These are phyloP conservation scores for Aratinga solstitialis DNA, from an alignment of 2,797 vertebrate species.

Conservation along the genomic window DNA sequence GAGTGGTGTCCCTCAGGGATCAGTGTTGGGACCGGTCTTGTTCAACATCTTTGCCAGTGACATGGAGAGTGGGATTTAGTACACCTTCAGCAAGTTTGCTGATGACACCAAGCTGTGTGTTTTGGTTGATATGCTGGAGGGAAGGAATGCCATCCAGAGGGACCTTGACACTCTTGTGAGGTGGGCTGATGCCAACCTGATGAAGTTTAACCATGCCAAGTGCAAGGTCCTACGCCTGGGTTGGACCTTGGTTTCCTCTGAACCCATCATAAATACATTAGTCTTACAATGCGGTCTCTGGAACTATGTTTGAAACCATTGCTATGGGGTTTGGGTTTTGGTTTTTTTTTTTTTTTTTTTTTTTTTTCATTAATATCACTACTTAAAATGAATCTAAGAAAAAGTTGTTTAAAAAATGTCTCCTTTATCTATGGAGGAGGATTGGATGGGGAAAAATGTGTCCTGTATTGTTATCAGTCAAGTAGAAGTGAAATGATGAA, in stretches of 20 bases:
- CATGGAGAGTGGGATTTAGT: too few species aligned
- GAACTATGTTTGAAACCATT: not conserved
- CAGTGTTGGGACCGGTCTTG: too few species aligned
- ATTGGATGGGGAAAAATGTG: rapidly evolving
- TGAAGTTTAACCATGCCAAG: too few species aligned
- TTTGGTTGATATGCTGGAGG: too few species aligned
- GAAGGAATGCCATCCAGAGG: too few species aligned
- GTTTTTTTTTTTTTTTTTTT: rapidly evolving
- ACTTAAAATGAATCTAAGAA: not conserved
- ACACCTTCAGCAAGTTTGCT: too few species aligned
- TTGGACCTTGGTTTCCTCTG: not conserved
- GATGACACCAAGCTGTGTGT: too few species aligned
- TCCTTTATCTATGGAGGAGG: not conserved
- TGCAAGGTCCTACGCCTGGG: too few species aligned
- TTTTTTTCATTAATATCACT: not conserved
- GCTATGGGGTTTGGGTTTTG: not conserved
- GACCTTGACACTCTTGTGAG: too few species aligned
- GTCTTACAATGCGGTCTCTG: rapidly evolving
- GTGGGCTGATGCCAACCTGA: too few species aligned
- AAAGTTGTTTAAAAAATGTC: not conserved
- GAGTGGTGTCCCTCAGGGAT: too few species aligned
- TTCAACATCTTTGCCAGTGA: too few species aligned
- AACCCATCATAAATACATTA: not conserved
- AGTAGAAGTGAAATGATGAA: not conserved
- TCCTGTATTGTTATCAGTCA: not conserved